Evolutionary conservation across 2,888 invertebrate genomes (phyloP), one percentile per base, ranked within the genome.

Genomic region (Netelia inedita): DNA sequence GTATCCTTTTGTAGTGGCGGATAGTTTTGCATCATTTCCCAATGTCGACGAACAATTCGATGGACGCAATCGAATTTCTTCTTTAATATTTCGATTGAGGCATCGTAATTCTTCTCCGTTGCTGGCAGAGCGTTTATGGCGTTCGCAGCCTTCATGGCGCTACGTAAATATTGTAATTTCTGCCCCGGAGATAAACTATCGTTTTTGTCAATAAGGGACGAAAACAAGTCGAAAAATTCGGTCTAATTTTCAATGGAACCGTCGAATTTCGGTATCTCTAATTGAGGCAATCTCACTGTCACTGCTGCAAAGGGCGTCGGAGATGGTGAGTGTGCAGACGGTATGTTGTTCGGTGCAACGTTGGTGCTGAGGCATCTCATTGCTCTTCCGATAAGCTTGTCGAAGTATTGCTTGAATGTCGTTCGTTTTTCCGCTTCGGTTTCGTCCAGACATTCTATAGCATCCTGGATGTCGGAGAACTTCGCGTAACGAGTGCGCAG

Each of bases 291-390:
- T 1, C 46, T 73, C n/a, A 82, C 79, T 80, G 82, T 79, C 84
- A 81, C 75, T 66, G 75, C 68, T 61, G 87, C 80, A 68, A 81
- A 78, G 82, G 85, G 66, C 86, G 82, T 86, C 86, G 85, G 85
- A 74, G 80, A 90, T 10, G 35, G 8, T 46, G 72, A 59, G 14
- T 23, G 72, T 55, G n/a, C 6, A 16, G 14, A 11, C 11, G 3
- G 14, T 35, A 19, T 3, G 28, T 1, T 23, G 46, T 23, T 73
- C 50, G 61, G 28, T 23, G 63, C 23, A 41, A 21, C 23, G n/a
- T 9, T 63, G n/a, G 0, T 1, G 63, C 50, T 50, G 28, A 74
- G 28, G 9, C 23, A 16, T 53, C 14, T 35, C 11, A n/a, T n/a
- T 8, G 73, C 50, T 3, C 63, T 61, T 50, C 63, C 73, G 2